Base-by-base conservation (phyloP, 1,140 invertebrate species). In the Agrilus planipennis region DNA sequence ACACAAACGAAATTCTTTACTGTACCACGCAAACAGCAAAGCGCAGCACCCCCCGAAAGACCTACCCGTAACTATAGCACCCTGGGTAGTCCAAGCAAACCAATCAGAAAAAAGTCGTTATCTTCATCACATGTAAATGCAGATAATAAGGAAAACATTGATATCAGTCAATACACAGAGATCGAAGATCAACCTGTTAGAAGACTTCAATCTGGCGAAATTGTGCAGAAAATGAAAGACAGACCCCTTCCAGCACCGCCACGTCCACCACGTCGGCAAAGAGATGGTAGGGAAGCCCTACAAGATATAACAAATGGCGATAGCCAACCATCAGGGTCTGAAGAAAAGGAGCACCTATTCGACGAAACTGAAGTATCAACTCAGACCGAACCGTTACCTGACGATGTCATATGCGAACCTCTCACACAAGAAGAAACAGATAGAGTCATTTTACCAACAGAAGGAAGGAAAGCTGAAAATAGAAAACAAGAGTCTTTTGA, bases 231-330 rank as follows among this genome's bases (percentile, higher is more conserved):
- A 64, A 86, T 88, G 70, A 83, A 83, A 62, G 73, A 77, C 41
- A 69, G 84, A 44, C 84, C 84, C 0, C 54, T 88, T 39, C 84
- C 84, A n/a, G 75, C 84, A 7, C 84, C 84, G 0, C 84, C 84
- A 4, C 63, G 82, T 32, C 84, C 84, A 23, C 81, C 82, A 0
- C 66, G 82, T 52, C 61, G 66, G 54, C 58, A 64, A 36, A 71
- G 59, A 59, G 52, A 60, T 57, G 58, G 61, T 49, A 67, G 51
- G 41, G 48, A 51, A 5, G 37, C 43, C 7, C 35, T 50, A 15
- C 56, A 63, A 28, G 57, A 67, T 18, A 56, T 57, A 14, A 57
- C 55, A 5, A 39, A 49, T 15, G 20, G 51, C 45, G 39, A 47
- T 20, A 55, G 55, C 42, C 42, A 55, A 9, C 17, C 41, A 21